Percentiles rank a stretch among this genome's conserved stretches.
Conservation (phyloP, 2,888 invertebrate species). For the Tillus elongatus region DNA sequence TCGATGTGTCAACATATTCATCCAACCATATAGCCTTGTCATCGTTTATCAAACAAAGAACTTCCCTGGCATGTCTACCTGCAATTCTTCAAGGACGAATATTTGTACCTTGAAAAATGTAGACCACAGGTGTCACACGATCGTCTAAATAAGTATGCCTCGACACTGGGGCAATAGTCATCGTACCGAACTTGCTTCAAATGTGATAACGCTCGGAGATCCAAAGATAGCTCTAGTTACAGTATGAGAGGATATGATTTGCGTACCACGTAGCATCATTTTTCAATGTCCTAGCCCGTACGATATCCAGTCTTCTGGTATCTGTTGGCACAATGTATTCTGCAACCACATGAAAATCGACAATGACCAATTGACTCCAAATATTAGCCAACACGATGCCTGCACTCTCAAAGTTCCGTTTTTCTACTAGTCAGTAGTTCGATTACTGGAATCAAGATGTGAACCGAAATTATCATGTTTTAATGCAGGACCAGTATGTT, state of each 20-base stretch:
- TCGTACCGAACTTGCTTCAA: no score
- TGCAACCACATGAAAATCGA: neutral
- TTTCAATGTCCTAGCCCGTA: no score
- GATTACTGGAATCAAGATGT: conserved; percentile 6
- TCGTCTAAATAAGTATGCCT: no score
- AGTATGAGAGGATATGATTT: neutral
- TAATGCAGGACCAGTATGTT: conserved; percentile 5
- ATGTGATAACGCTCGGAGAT: no score
- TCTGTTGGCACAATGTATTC: no score
- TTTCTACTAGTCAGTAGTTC: neutral
- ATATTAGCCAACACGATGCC: neutral
- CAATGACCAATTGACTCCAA: neutral
- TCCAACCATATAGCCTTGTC: conserved; percentile 14
- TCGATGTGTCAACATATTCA: conserved; percentile 13
- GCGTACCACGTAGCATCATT: no score
- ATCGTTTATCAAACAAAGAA: conserved; percentile 16
- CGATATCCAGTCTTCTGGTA: no score
- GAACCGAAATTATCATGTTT: conserved; percentile 10
- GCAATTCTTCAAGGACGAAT: conserved; percentile 19
- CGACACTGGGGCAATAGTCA: no score
- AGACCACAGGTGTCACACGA: no score
- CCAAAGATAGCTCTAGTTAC: no score
- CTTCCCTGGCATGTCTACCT: conserved; percentile 16
- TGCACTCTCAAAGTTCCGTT: neutral
- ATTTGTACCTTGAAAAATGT: no score